Evolutionary conservation across 2,888 invertebrate genomes (phyloP).

Genomic region (Leptopilina myrica): DNA sequence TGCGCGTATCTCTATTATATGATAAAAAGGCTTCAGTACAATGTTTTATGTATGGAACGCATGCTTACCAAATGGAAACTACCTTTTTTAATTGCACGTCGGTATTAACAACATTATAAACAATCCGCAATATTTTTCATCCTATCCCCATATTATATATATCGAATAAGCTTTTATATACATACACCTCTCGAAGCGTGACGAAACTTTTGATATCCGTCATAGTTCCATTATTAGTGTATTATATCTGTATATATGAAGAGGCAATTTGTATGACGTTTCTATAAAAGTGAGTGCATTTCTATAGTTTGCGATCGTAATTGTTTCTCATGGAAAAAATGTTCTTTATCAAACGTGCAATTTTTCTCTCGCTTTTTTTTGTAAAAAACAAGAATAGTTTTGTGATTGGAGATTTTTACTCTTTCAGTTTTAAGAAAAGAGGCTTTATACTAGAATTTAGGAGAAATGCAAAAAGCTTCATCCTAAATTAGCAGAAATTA

Average conservation of each 20-base stretch:
- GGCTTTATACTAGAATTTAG: too few species aligned
- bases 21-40: conserved; percentile 10
- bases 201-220: conserved; percentile 17
- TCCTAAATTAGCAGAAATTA: too few species aligned
- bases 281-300: neutral
- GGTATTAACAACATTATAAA: conserved; percentile 7
- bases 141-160: neutral
- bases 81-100: conserved; percentile 35
- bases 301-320: neutral
- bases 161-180: neutral
- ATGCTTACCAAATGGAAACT: conserved; percentile 13
- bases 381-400: too few species aligned
- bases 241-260: neutral
- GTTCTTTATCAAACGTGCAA: neutral
- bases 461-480: too few species aligned
- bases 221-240: neutral
- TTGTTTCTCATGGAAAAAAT: conserved; percentile 26
- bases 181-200: neutral
- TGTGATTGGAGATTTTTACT: too few species aligned
- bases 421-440: too few species aligned
- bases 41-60: neutral
- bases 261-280: conserved; percentile 3
- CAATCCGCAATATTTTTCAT: conserved; percentile 24
- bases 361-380: too few species aligned
- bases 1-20: conserved; percentile 8